phyloP scores from a whole-genome alignment of 2,888 invertebrate species.

The Camptogramma bilineatum region DNA sequence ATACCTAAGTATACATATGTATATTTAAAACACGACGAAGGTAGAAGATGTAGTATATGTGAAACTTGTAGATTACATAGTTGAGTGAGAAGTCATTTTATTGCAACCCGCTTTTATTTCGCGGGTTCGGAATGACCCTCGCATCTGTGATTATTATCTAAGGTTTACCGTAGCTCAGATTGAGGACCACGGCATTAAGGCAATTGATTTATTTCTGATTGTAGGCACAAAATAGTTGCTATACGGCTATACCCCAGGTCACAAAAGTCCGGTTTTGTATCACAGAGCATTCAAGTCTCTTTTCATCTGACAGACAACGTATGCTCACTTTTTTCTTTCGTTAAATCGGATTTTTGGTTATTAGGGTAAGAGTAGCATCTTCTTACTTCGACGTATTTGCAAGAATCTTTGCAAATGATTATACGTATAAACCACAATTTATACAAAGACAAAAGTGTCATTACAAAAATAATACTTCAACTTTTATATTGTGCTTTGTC shows the following conservation, averaged over 20 bases:
- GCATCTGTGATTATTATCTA: not conserved
- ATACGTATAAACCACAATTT: conserved; percentile 8
- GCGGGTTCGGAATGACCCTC: not conserved
- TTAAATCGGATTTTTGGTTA: not conserved
- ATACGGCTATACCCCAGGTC: not conserved
- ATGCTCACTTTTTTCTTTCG: too few species aligned
- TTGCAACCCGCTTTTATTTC: not conserved
- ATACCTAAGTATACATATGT: conserved; percentile 3
- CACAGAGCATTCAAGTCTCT: too few species aligned
- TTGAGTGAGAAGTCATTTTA: not conserved
- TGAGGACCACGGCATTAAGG: conserved; percentile 4
- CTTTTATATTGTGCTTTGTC: conserved; percentile 12
- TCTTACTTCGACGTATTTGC: conserved; percentile 12
- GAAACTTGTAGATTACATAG: not conserved
- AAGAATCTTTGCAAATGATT: conserved; percentile 8
- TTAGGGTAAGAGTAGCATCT: not conserved
- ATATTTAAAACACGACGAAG: conserved; percentile 13
- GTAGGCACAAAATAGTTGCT: not conserved
- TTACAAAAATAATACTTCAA: conserved; percentile 25
- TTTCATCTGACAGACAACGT: too few species aligned
- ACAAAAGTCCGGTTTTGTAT: not conserved
- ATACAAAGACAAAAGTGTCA: conserved; percentile 12
- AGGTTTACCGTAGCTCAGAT: conserved; percentile 7
- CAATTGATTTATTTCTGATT: conserved; percentile 4
- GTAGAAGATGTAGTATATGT: conserved; percentile 19